Evolutionary conservation across 2,797 vertebrate species (phyloP).

Genomic region (Neoniphon sammara): DNA sequence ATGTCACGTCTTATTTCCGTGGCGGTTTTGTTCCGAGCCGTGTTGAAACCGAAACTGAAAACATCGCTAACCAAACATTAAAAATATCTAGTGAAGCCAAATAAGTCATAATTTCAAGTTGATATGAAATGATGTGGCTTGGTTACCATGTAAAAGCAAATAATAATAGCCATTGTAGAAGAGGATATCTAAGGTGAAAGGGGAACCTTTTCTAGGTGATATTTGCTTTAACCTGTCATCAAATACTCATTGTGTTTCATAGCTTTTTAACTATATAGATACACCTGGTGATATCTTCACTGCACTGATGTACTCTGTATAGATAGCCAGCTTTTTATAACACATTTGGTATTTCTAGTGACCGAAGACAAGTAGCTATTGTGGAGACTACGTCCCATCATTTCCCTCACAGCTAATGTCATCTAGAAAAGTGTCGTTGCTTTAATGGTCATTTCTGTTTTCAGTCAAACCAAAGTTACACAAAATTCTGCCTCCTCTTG

Average conservation of each 20-base stretch:
- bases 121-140: conserved; percentile 97
- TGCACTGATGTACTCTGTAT: conserved; percentile 53
- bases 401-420: conserved; percentile 75
- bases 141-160: conserved; percentile 96
- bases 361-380: conserved; percentile 53
- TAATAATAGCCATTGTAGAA: conserved; percentile 97
- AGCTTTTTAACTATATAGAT: conserved; percentile 65
- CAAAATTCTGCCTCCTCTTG: conserved; percentile 99
- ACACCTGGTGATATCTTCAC: conserved; percentile 37
- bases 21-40: conserved; percentile 81
- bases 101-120: conserved; percentile 98
- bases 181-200: conserved; percentile 86
- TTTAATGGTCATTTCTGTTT: conserved; percentile 92
- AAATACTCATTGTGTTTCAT: conserved; percentile 67
- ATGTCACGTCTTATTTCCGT: conserved; percentile 87
- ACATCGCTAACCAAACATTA: conserved; percentile 97
- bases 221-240: conserved; percentile 80
- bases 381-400: conserved; percentile 55
- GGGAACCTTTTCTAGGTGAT: conserved; percentile 81
- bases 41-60: conserved; percentile 92
- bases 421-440: conserved; percentile 85
- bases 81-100: conserved; percentile 99
- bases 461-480: conserved; percentile 99
- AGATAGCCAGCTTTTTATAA: conserved; percentile 67
- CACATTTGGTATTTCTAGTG: conserved; percentile 65